These are phyloP conservation scores for Drosophila chauvacae DNA, from an alignment of 1,140 invertebrate genomes.

Conservation along the genomic window DNA sequence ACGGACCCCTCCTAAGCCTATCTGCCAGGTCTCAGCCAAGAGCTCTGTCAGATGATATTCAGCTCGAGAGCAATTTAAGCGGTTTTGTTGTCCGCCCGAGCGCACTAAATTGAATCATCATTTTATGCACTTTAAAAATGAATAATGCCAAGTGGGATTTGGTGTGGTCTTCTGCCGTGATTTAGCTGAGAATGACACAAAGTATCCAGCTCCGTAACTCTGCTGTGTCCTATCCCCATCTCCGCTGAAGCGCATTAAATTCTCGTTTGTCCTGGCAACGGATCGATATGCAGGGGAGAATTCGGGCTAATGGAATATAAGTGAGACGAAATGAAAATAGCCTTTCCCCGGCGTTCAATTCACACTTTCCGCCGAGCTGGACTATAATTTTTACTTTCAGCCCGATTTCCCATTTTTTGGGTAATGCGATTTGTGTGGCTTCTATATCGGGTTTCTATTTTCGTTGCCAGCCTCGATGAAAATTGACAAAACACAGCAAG, in stretches of 20 bases:
- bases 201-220: slow-evolving; percentile 6
- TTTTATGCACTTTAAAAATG: slow-evolving; percentile 74
- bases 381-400: slow-evolving; percentile 13
- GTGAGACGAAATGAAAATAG: slow-evolving; percentile 45
- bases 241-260: slow-evolving; percentile 63
- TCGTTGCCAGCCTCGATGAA: slow-evolving; percentile 31
- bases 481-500: slow-evolving; percentile 23
- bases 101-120: slow-evolving; percentile 80
- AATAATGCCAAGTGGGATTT: slow-evolving; percentile 60
- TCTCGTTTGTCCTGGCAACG: slow-evolving; percentile 61
- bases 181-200: slow-evolving; percentile 8
- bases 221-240: slow-evolving; percentile 20
- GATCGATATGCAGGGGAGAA: slow-evolving; percentile 59
- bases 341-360: neutral
- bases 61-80: slow-evolving; percentile 65
- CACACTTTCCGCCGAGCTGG: slow-evolving; percentile 5
- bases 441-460: slow-evolving; percentile 21
- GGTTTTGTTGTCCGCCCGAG: slow-evolving; percentile 40
- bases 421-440: slow-evolving; percentile 16
- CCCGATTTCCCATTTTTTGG: slow-evolving; percentile 27
- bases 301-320: slow-evolving; percentile 76
- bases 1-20: slow-evolving; percentile 55
- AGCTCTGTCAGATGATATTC: slow-evolving; percentile 70
- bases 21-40: slow-evolving; percentile 57
- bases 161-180: slow-evolving; percentile 5